Percentiles rank a stretch among this genome's conserved stretches.
phyloP scores from a whole-genome alignment of 2,888 invertebrate genomes.

The Sesia apiformis region DNA sequence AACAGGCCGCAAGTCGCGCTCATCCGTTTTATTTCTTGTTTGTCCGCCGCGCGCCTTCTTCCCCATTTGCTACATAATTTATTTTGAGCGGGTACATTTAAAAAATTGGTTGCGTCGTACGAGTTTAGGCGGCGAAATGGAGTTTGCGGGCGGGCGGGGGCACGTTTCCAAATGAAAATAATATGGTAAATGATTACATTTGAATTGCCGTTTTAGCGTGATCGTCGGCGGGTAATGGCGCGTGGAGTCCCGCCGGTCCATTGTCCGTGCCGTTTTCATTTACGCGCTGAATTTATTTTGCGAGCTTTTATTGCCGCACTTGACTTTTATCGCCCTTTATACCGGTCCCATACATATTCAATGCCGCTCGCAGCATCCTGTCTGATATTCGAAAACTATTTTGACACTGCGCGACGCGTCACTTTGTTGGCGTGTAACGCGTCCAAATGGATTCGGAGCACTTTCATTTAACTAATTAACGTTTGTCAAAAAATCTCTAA shows the following conservation, averaged over 20 bases:
- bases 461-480: background rate
- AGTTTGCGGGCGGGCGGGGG: constrained; percentile 45
- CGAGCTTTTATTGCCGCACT: constrained; percentile 38
- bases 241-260: constrained; percentile 39
- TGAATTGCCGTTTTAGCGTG: constrained; percentile 52
- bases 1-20: constrained; percentile 34
- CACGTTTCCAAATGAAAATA: constrained; percentile 53
- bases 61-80: constrained; percentile 68
- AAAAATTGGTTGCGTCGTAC: constrained; percentile 63
- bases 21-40: constrained; percentile 66
- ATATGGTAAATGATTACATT: constrained; percentile 71
- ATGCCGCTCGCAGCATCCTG: constrained; percentile 35
- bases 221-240: constrained; percentile 56
- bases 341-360: constrained; percentile 51
- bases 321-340: constrained; percentile 48
- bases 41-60: constrained; percentile 45
- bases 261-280: constrained; percentile 56
- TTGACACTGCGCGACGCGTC: background rate
- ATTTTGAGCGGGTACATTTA: constrained; percentile 69
- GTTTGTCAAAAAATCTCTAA: background rate
- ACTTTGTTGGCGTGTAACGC: background rate
- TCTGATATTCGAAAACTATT: constrained; percentile 16
- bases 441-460: background rate
- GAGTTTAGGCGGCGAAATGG: constrained; percentile 57
- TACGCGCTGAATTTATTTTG: constrained; percentile 52